Evolutionary conservation across 2,113 vertebrate genomes (phyloP), one percentile per base, ranked within the genome.

Genomic region (Ranitomeya variabilis): DNA sequence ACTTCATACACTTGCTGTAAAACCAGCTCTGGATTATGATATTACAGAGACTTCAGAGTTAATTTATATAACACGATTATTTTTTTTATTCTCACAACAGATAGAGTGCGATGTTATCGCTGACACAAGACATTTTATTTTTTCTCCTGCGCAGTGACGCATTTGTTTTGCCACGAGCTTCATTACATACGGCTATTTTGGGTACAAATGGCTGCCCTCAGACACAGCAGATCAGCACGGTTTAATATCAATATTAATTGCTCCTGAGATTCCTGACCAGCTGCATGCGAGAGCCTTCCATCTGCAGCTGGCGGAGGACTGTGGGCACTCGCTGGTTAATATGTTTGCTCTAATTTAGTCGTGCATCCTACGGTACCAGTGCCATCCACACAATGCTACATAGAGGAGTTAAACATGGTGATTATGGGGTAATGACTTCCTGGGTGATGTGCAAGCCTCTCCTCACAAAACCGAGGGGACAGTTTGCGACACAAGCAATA

Each of bases 51-150:
- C 64, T 19, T 64, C 11, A 83, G 67, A 78, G 51, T 84, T 76
- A 89, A 79, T 57, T 15, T 62, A n/a, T 89, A 84, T 84, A 89
- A 76, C 31, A 66, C 67, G 71, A 64, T 66, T 69, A 57, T 85
- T 69, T 87, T 45, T 45, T 79, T 86, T 86, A 66, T 69, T 67
- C 62, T 52, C 51, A 57, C 86, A 80, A 87, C 64, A 86, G 31
- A 82, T 45, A 87, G 21, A 57, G 87, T 67, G 69, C 59, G 45
- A 77, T 88, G 82, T 79, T 89, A 67, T 67, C 51, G 87, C 87
- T 89, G 81, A 89, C 87, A 85, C 82, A 64, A 79, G 81, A 52
- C 60, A 59, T 89, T 78, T 78, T 89, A 85, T 89, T 89, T 84
- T 69, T 85, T 79, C 87, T 23, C 59, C 26, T 78, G 73, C 79